Conservation (phyloP, 1,140 invertebrate genomes). For the Notospermus geniculatus region DNA sequence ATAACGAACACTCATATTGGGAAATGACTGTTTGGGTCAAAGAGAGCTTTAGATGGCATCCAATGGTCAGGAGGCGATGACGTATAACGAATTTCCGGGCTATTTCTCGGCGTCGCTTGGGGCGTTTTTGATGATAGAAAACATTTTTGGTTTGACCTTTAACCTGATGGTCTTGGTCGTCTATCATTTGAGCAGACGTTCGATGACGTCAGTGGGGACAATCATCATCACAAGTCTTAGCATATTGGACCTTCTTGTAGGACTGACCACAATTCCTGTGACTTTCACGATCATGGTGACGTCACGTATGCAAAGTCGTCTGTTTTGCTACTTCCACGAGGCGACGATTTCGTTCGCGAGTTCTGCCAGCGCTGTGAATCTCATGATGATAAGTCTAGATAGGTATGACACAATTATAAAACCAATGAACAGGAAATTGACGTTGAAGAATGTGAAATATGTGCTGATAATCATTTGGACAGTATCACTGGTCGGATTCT, state of each 20-base stretch:
- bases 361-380: neutral
- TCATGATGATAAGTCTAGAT: conserved; percentile 2
- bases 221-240: neutral
- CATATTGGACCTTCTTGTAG: neutral
- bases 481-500: conserved; percentile 3
- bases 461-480: neutral
- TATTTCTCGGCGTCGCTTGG: neutral
- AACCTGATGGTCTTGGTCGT: conserved; percentile 5
- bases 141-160: neutral
- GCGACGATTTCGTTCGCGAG: conserved; percentile 4
- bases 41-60: no score
- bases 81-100: conserved; percentile 3
- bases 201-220: neutral
- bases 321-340: conserved; percentile 8
- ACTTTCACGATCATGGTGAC: conserved; percentile 7
- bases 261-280: neutral
- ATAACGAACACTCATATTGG: no score
- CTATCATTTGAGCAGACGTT: conserved; percentile 3
- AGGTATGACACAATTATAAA: conserved; percentile 3
- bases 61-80: no score
- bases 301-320: conserved; percentile 3
- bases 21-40: no score
- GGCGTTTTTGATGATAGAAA: conserved; percentile 4
- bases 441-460: neutral
- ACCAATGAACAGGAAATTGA: neutral